A percentile compares a stretch with the other conserved stretches of the same genome.
Evolutionary conservation across 2,797 vertebrate species (phyloP).

Genomic region (Fundulus diaphanus): DNA sequence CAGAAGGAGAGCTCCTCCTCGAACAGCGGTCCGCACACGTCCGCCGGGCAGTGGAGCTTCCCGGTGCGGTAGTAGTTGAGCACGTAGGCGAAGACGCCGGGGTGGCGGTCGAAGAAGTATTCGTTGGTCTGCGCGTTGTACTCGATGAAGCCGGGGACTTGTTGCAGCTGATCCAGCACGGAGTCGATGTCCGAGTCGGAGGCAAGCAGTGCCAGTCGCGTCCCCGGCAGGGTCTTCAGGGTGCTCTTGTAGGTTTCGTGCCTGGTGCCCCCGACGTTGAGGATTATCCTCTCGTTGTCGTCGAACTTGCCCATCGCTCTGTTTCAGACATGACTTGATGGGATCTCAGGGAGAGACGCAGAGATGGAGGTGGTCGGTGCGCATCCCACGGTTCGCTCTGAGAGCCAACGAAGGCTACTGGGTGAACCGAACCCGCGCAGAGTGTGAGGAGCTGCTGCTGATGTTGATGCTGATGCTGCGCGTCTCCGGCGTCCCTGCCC

Average conservation of each 20-base stretch:
- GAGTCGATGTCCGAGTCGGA: constrained; percentile 86
- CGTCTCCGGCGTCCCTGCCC: constrained; percentile 56
- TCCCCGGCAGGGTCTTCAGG: constrained; percentile 92
- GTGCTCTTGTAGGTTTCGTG: constrained; percentile 96
- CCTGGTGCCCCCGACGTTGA: constrained; percentile 95
- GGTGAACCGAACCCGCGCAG: constrained; percentile 50
- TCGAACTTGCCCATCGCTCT: constrained; percentile 96
- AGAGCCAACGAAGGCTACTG: constrained; percentile 8
- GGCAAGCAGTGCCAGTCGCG: constrained; percentile 92
- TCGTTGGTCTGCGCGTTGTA: constrained; percentile 86
- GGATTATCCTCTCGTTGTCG: constrained; percentile 96
- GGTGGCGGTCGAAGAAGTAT: constrained; percentile 97
- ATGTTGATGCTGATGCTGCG: constrained; percentile 24
- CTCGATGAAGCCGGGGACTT: constrained; percentile 86
- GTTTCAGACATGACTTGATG: constrained; percentile 91
- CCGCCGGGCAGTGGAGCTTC: constrained; percentile 95
- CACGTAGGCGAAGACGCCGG: constrained; percentile 94
- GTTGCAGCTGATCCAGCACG: constrained; percentile 84
- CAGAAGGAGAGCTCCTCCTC: constrained; percentile 97
- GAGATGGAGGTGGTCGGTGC: constrained; percentile 1
- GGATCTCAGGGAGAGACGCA: constrained; percentile 48
- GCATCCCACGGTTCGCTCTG: constrained; percentile 43
- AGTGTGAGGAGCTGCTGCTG: constrained; percentile 43
- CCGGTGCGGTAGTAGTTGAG: constrained; percentile 98
- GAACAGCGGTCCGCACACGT: constrained; percentile 95